Base-by-base conservation (phyloP, 2,113 vertebrate genomes). In the Columba janthina region DNA sequence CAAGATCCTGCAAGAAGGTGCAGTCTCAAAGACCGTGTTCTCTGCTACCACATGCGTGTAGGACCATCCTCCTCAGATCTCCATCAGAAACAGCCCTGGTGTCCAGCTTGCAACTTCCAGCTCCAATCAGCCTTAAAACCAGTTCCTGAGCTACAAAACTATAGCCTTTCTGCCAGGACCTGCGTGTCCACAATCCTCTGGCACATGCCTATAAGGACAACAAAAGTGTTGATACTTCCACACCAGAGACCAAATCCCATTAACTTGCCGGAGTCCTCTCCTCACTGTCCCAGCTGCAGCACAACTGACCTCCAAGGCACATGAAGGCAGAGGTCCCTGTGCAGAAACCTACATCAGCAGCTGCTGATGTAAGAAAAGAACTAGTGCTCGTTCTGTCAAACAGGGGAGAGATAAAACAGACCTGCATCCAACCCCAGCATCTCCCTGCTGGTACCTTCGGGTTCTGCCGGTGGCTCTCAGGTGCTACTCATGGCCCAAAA, bases 251-350 rank as follows among this genome's bases (percentile, higher is more conserved):
- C 54, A 11, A 31, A 9, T 38, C 38, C 44, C 67, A 38, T 24
- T 7, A 17, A 24, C 26, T 26, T 61, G n/a, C 11, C 22, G 31
- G 34, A 56, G 15, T 2, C 2, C 53, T 56, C 38, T 65, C 78
- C 32, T 77, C 58, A 9, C 71, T 73, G 48, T 48, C 51, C 32
- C 5, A n/a, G 29, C 31, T 42, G 21, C 34, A 56, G 44, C 77
- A 31, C 48, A n/a, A n/a, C 19, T 53, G 14, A 16, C 12, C 54
- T 34, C 31, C 36, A 72, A 28, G 57, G 62, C 57, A 18, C 9
- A 2, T 0, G 2, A 46, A 22, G 51, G 53, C 62, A 86, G 34
- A 71, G 26, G 22, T 51, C 2, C 17, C 16, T 1, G 5, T 9
- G 2, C 2, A 48, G 64, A 70, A n/a, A 28, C 29, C 42, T 25